These are phyloP conservation scores for Folsomia manolachei DNA, from an alignment of 2,888 invertebrate genomes.

Conservation along the genomic window DNA sequence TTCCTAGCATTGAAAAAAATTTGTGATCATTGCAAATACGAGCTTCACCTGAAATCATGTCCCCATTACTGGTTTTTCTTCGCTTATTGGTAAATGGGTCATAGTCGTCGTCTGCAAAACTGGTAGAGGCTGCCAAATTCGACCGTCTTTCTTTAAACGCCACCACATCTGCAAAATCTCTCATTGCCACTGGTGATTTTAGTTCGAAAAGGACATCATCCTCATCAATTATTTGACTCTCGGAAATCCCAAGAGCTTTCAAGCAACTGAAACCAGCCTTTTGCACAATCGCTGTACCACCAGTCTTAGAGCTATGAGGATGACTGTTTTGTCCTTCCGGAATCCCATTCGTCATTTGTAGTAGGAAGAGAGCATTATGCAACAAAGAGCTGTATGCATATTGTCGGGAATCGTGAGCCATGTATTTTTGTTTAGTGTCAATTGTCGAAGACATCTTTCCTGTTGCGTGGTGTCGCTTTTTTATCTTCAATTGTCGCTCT, in stretches of 20 bases:
- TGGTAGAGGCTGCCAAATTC: constrained; percentile 31
- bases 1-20: not conserved
- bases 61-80: constrained; percentile 49
- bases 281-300: constrained; percentile 26
- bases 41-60: constrained; percentile 37
- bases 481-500: constrained; percentile 65
- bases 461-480: constrained; percentile 51
- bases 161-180: constrained; percentile 24
- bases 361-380: constrained; percentile 88
- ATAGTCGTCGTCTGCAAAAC: constrained; percentile 34
- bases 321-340: constrained; percentile 34
- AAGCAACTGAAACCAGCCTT: constrained; percentile 45
- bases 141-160: constrained; percentile 34
- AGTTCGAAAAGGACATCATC: constrained; percentile 32
- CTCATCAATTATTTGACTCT: constrained; percentile 42
- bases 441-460: constrained; percentile 51
- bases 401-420: constrained; percentile 54
- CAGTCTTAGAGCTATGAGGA: constrained; percentile 14
- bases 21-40: too few relatives aligned
- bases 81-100: constrained; percentile 27
- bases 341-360: constrained; percentile 55
- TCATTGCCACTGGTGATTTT: constrained; percentile 26
- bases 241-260: constrained; percentile 39
- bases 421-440: constrained; percentile 47
- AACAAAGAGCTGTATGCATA: constrained; percentile 72